Evolutionary conservation across 2,888 invertebrate species (phyloP).

Genomic region (Andrena haemorrhoa): DNA sequence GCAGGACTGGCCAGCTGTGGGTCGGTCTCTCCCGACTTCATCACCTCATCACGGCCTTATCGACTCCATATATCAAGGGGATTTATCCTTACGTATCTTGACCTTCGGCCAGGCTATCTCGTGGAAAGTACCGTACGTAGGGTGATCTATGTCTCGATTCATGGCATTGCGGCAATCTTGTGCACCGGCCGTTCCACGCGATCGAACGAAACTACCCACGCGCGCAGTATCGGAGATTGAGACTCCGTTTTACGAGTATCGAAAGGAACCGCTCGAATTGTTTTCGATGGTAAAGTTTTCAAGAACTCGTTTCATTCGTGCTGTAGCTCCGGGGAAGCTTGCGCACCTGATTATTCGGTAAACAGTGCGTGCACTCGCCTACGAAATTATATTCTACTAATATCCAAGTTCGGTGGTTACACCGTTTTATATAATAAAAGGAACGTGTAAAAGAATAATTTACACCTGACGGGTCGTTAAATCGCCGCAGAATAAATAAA

Average conservation of each 20-base stretch:
- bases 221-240: conserved; percentile 10
- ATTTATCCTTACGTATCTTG: conserved; percentile 50
- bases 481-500: conserved; percentile 15
- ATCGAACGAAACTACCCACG: conserved; percentile 19
- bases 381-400: no score
- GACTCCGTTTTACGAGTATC: conserved; percentile 27
- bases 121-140: conserved; percentile 32
- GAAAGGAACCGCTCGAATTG: conserved; percentile 27
- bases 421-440: background rate
- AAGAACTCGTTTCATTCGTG: background rate
- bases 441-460: conserved; percentile 8
- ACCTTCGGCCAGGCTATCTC: conserved; percentile 47
- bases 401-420: background rate
- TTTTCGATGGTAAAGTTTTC: conserved; percentile 29
- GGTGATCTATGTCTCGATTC: conserved; percentile 41
- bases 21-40: conserved; percentile 53
- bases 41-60: conserved; percentile 68
- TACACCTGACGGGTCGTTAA: background rate
- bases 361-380: no score
- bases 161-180: conserved; percentile 40
- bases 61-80: conserved; percentile 45
- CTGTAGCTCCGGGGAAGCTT: background rate
- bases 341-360: no score
- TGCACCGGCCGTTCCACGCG: background rate
- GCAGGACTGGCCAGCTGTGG: conserved; percentile 70